phyloP scores from a whole-genome alignment of 2,797 vertebrate species.

The Neoniphon sammara region DNA sequence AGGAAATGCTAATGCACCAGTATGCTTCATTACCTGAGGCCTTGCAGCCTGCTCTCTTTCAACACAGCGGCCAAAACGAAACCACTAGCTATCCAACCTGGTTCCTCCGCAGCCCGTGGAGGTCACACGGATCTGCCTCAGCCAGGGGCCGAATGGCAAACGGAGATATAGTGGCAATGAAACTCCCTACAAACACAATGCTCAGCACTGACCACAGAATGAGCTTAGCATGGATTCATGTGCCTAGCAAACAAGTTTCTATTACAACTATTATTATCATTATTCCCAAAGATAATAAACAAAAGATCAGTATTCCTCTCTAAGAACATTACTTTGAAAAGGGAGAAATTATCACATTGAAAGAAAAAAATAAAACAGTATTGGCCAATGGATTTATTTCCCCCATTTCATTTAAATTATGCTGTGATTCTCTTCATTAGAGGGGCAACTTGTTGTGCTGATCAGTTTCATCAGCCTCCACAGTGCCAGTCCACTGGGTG shows the following conservation, averaged over 20 bases:
- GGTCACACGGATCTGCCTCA: constrained; percentile 22
- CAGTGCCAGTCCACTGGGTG: neutral
- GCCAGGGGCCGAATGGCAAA: constrained; percentile 36
- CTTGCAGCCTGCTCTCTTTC: constrained; percentile 59
- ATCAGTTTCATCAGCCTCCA: constrained; percentile 22
- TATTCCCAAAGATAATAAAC: constrained; percentile 42
- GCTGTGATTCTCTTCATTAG: constrained; percentile 17
- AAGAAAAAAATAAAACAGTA: constrained; percentile 8
- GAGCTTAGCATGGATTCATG: constrained; percentile 16
- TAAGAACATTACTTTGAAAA: constrained; percentile 49
- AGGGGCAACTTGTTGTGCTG: constrained; percentile 9
- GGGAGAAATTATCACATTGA: constrained; percentile 38
- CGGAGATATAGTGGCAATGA: constrained; percentile 26
- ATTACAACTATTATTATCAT: constrained; percentile 8
- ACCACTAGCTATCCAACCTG: constrained; percentile 41
- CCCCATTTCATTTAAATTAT: constrained; percentile 25
- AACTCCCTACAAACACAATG: neutral
- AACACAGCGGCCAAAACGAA: constrained; percentile 59
- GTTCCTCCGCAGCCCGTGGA: constrained; percentile 48
- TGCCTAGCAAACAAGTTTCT: constrained; percentile 6
- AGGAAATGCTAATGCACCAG: constrained; percentile 70
- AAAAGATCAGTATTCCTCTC: constrained; percentile 40
- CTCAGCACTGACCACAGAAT: constrained; percentile 5
- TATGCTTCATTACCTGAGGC: constrained; percentile 66
- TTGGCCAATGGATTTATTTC: constrained; percentile 13